These are phyloP conservation scores for Sapajus apella DNA, from an alignment of 2,113 vertebrate species.

Conservation along the genomic window DNA sequence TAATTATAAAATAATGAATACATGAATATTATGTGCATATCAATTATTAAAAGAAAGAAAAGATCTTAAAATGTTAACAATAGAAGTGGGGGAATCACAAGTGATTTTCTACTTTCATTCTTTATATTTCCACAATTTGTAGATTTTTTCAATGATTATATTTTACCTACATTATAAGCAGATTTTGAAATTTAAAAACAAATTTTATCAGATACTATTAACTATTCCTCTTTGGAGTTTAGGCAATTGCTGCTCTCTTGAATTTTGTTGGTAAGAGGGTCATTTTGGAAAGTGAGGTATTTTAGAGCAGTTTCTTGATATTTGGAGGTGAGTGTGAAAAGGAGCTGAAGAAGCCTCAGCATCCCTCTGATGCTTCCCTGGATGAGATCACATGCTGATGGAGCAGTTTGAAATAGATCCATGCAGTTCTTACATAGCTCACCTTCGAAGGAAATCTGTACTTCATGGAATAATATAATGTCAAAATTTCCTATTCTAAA, in stretches of 20 bases:
- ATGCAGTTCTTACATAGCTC: rapidly evolving
- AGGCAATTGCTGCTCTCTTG: background rate
- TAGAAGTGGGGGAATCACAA: background rate
- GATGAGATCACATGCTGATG: background rate
- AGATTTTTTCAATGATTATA: background rate
- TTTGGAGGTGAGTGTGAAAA: background rate
- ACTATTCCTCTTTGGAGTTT: background rate
- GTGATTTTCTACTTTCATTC: background rate
- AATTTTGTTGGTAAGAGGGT: background rate
- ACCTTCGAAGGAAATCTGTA: background rate
- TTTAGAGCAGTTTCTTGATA: background rate
- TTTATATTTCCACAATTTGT: background rate
- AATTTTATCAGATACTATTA: background rate
- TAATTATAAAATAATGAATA: background rate
- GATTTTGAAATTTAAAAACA: background rate
- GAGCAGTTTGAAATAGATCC: background rate
- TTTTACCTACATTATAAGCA: background rate
- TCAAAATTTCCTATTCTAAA: background rate
- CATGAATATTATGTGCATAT: background rate
- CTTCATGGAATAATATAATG: background rate
- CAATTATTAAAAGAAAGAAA: background rate
- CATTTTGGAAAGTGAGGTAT: background rate
- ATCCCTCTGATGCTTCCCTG: background rate
- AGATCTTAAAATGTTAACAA: background rate
- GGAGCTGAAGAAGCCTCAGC: rapidly evolving